Base-by-base conservation (phyloP, 2,888 invertebrate genomes). In the Icerya purchasi region DNA sequence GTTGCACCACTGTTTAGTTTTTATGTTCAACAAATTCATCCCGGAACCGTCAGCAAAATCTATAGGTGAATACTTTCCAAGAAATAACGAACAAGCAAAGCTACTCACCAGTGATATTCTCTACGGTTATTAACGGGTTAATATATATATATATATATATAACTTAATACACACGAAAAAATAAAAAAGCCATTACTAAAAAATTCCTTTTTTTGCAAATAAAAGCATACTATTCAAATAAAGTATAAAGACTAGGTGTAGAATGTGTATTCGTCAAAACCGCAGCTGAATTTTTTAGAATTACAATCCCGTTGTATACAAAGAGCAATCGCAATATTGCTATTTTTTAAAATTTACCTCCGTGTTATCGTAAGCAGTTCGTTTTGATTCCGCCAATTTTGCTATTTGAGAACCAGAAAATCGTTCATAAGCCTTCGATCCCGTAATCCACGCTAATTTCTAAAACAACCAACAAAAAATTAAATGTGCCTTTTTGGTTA, bases 331-430 rank as follows among this genome's bases (percentile, higher is more conserved):
- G n/a, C n/a, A n/a, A n/a, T n/a, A n/a, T n/a, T n/a, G n/a, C n/a
- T n/a, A n/a, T n/a, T n/a, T n/a, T n/a, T n/a, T n/a, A n/a, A 25
- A 36, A 58, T 60, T 66, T 72, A 80, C 84, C 71, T 88, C 83
- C 0, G 93, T 84, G 57, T 80, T 79, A 65, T 79, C 76, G 69
- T 86, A 91, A 1, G 78, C 78, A 62, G 81, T 79, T 14, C 77
- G 78, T 65, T 79, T 79, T 0, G 77, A 80, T 67, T 85, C 81
- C 65, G 76, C 78, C 65, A 96, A 78, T 77, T 93, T 96, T 49
- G 87, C 82, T 67, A 97, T 94, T 74, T 97, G 97, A 2, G 86
- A 78, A 2, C 89, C 96, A 0, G 96, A 93, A 73, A 93, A 96
- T 60, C 92, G 76, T 72, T 91, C 89, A 73, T 86, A 89, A 0